Evolutionary conservation across 2,888 invertebrate species (phyloP).

Genomic region (Pogonocherus hispidulus): DNA sequence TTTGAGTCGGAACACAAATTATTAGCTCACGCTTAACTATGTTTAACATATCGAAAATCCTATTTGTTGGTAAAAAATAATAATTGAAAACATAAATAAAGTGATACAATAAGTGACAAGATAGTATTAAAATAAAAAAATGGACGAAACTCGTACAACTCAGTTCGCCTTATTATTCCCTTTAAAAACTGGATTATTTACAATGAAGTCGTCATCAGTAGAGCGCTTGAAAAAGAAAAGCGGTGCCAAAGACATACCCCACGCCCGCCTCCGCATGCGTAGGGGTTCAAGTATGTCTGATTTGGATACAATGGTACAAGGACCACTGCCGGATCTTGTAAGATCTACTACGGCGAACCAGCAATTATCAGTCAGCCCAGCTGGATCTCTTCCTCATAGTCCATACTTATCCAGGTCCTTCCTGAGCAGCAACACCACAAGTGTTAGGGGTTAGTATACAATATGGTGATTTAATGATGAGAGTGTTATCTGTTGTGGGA

Average conservation of each 20-base stretch:
- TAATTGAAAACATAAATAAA: not conserved
- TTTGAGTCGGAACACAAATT: no score
- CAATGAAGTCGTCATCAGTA: constrained; percentile 70
- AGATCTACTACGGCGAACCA: constrained; percentile 69
- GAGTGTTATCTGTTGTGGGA: constrained; percentile 10
- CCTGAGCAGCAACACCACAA: constrained; percentile 60
- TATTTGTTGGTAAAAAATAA: no score
- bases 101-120: not conserved
- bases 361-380: constrained; percentile 65
- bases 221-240: constrained; percentile 59
- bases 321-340: constrained; percentile 68
- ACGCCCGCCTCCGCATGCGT: constrained; percentile 72
- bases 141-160: constrained; percentile 63
- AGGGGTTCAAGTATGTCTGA: constrained; percentile 82
- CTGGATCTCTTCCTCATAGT: constrained; percentile 70
- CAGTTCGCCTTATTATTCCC: constrained; percentile 75
- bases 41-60: no score
- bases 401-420: constrained; percentile 70
- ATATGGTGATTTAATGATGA: constrained; percentile 13
- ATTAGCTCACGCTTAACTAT: no score
- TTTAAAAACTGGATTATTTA: constrained; percentile 72
- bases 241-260: constrained; percentile 47
- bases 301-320: constrained; percentile 74
- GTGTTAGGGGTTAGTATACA: constrained; percentile 55
- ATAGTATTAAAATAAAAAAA: not conserved